These are phyloP conservation scores for Mizuhopecten yessoensis DNA, from an alignment of 1,140 invertebrate genomes.

Conservation along the genomic window DNA sequence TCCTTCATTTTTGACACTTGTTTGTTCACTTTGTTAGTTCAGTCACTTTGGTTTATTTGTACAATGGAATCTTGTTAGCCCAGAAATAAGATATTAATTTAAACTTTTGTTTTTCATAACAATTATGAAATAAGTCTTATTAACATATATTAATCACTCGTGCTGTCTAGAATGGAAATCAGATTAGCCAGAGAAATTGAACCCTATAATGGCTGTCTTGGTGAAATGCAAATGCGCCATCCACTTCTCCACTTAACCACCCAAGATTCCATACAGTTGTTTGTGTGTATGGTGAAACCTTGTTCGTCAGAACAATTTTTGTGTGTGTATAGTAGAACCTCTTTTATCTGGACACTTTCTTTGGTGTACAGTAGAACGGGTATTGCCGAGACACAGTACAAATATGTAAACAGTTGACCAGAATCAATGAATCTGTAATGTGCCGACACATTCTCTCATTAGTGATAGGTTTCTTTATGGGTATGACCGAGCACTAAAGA, in stretches of 20 bases:
- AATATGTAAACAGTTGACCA: background rate
- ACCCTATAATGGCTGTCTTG: too few relatives aligned
- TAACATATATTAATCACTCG: too few relatives aligned
- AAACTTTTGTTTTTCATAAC: too few relatives aligned
- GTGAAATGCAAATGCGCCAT: too few relatives aligned
- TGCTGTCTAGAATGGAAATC: too few relatives aligned
- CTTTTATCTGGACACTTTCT: background rate
- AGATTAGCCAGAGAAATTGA: too few relatives aligned
- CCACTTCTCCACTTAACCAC: too few relatives aligned
- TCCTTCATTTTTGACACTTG: too few relatives aligned
- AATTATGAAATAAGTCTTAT: too few relatives aligned
- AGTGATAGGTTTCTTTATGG: background rate
- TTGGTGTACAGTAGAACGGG: background rate
- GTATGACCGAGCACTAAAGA: background rate
- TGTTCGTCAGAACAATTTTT: background rate
- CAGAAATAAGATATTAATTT: too few relatives aligned
- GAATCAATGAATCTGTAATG: background rate
- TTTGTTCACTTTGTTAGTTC: background rate
- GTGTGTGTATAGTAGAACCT: slow-evolving; percentile 14
- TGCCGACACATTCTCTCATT: background rate
- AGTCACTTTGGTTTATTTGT: background rate
- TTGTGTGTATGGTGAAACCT: background rate
- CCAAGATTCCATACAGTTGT: background rate
- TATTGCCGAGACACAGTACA: background rate
- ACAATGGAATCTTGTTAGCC: background rate